Evolutionary conservation across 1,140 invertebrate species (phyloP).

Genomic region (Venturia canescens): DNA sequence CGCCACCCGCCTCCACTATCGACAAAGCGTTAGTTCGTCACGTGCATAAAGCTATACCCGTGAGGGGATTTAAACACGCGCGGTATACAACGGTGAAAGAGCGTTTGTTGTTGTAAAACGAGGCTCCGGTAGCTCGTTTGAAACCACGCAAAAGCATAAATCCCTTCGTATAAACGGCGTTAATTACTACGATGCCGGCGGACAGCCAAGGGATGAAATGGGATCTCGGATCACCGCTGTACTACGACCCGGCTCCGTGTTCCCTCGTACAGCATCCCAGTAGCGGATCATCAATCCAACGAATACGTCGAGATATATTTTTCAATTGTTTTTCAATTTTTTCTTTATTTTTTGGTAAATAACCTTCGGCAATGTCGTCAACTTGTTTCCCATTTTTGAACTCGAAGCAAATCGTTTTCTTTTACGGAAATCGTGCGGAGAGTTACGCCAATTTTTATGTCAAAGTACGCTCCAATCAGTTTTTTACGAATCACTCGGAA

Average conservation of each 20-base stretch:
- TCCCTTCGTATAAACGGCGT: slow-evolving; percentile 64
- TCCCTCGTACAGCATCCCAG: neutral
- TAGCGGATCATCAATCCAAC: slow-evolving; percentile 1
- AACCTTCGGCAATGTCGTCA: slow-evolving; percentile 7
- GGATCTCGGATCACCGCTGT: neutral
- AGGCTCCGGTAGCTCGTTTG: slow-evolving; percentile 59
- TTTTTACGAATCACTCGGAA: no score
- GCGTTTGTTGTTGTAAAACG: slow-evolving; percentile 58
- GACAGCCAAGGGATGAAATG: slow-evolving; percentile 51
- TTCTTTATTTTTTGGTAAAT: no score
- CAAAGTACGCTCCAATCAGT: no score
- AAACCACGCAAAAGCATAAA: slow-evolving; percentile 64
- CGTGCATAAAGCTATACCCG: no score
- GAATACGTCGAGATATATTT: no score
- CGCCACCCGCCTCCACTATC: no score
- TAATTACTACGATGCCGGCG: slow-evolving; percentile 66
- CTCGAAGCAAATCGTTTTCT: no score
- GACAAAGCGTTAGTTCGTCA: no score
- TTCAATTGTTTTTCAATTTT: no score
- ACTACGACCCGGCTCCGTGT: neutral
- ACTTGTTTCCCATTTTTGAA: neutral
- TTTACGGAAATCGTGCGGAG: no score
- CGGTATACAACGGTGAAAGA: neutral
- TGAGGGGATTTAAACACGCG: no score
- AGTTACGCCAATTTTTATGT: no score